Evolutionary conservation across 2,797 vertebrate species (phyloP), one percentile per base, ranked within the genome.

Genomic region (Gymnothorax javanicus): DNA sequence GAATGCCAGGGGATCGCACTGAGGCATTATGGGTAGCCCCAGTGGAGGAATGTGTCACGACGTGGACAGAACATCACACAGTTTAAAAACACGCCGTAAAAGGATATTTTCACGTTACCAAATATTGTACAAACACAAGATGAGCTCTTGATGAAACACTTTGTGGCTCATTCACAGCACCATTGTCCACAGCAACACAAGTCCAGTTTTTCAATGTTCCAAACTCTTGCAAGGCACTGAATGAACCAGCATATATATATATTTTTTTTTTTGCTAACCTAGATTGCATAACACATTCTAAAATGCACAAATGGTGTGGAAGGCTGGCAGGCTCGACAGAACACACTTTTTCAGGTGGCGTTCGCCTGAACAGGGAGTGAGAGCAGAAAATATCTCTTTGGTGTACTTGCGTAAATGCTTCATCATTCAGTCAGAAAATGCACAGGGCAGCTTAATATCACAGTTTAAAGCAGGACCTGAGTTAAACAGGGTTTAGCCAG

Each of bases 211-310:
- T 56, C n/a, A 23, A n/a, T 81, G 77, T 81, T 81, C 52, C 50
- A 81, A 54, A 81, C 50, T n/a, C 77, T 7, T 81, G 50, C 54
- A 81, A 81, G 77, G 77, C 77, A 81, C 77, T 81, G 9, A 52
- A 20, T 54, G 56, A 52, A 54, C 20, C 75, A 79, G 50, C 20
- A 56, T 13, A 81, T 8, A 27, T 23, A 52, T 81, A 56, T 17
- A 79, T 20, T 52, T 23, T 17, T 23, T 52, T 5, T 20, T 15
- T 50, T 79, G 7, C 43, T 79, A 79, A 79, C 75, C 43, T 54
- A 7, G 50, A 52, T 54, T 79, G 75, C 17, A n/a, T 54, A 52
- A 52, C 11, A 54, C 50, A 54, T 50, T 20, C 23, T 81, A 56
- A 81, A 81, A 81, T n/a, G 52, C 50, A 81, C 77, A 81, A 56